phyloP scores from a whole-genome alignment of 2,888 invertebrate genomes.

The Xanthorhoe spadicearia region DNA sequence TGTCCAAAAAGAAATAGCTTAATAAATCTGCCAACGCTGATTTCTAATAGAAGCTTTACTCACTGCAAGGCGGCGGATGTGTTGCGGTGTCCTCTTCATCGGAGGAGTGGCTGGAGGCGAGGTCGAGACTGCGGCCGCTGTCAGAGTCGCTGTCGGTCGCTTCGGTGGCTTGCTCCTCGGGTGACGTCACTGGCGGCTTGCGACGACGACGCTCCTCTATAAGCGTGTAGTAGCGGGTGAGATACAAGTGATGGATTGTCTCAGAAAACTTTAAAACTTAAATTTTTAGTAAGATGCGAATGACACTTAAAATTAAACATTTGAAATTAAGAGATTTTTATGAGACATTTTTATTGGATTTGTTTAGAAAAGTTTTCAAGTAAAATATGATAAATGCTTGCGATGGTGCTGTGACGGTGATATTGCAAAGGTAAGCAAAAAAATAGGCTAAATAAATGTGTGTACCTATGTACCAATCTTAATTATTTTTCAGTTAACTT shows the following conservation, averaged over 20 bases:
- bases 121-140: constrained; percentile 92
- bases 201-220: constrained; percentile 70
- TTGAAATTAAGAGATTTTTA: too few relatives aligned
- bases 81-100: constrained; percentile 91
- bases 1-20: too few relatives aligned
- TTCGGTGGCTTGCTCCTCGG: constrained; percentile 75
- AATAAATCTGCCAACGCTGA: too few relatives aligned
- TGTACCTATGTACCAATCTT: too few relatives aligned
- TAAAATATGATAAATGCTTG: background rate
- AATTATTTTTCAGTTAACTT: too few relatives aligned
- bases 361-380: background rate
- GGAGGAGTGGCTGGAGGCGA: constrained; percentile 97
- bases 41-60: constrained; percentile 5
- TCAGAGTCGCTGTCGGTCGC: constrained; percentile 94
- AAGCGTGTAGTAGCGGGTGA: constrained; percentile 9
- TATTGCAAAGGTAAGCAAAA: background rate
- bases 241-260: background rate
- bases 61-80: constrained; percentile 58
- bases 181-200: constrained; percentile 51
- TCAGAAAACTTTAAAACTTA: too few relatives aligned
- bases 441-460: too few relatives aligned
- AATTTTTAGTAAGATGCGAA: too few relatives aligned
- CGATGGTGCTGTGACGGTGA: background rate
- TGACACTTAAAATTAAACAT: too few relatives aligned
- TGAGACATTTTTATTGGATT: background rate